These are phyloP conservation scores for Drosophila niveifrons DNA, from an alignment of 2,888 invertebrate species.

Conservation along the genomic window DNA sequence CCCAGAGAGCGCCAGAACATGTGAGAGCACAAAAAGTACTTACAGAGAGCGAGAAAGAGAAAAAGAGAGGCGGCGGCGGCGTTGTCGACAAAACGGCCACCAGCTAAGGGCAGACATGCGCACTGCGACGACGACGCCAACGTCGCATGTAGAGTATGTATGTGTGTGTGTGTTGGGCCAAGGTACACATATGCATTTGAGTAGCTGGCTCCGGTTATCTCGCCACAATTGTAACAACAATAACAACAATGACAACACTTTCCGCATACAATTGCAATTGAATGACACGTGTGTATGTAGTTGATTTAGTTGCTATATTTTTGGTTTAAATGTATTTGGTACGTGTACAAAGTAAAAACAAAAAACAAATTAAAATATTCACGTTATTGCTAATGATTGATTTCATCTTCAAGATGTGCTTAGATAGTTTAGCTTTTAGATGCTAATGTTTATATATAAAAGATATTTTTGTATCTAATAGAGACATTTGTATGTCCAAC, in stretches of 20 bases:
- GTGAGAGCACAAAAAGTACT: not conserved
- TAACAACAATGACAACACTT: not conserved
- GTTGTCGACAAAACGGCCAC: slow-evolving; percentile 34
- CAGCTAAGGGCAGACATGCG: slow-evolving; percentile 71
- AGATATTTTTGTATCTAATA: too few relatives aligned
- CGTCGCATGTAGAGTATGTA: slow-evolving; percentile 40
- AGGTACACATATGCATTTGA: slow-evolving; percentile 6
- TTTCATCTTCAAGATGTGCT: slow-evolving; percentile 71
- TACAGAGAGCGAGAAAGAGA: slow-evolving; percentile 26
- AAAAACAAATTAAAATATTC: slow-evolving; percentile 31
- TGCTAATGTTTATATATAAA: not conserved
- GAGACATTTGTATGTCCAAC: too few relatives aligned
- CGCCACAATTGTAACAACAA: slow-evolving; percentile 5
- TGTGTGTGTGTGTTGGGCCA: slow-evolving; percentile 21
- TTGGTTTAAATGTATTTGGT: slow-evolving; percentile 57
- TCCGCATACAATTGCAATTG: slow-evolving; percentile 4
- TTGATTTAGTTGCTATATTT: slow-evolving; percentile 42
- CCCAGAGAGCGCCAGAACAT: slow-evolving; percentile 3
- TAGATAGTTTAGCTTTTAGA: not conserved
- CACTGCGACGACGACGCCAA: slow-evolving; percentile 24
- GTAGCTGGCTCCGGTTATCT: slow-evolving; percentile 22
- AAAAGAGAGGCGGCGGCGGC: slow-evolving; percentile 6
- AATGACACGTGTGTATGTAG: not conserved
- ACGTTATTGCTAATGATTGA: slow-evolving; percentile 57
- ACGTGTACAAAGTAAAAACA: slow-evolving; percentile 49